A percentile compares a stretch with the other conserved stretches of the same genome.
Conservation (phyloP, 2,797 vertebrate species). For the Sparidentex hasta region DNA sequence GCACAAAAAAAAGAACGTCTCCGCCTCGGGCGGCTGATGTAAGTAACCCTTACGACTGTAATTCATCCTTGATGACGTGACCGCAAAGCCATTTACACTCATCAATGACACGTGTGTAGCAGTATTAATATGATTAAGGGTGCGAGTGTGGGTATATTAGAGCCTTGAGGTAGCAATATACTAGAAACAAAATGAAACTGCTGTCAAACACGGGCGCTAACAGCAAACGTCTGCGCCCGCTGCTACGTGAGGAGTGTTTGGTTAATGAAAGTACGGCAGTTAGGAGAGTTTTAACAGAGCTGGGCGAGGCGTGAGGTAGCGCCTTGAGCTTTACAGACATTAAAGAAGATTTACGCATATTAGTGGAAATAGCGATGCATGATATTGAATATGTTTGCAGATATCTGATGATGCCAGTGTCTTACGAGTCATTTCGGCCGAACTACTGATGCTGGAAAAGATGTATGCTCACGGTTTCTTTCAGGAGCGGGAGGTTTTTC, state of each 20-base stretch:
- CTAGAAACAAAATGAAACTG: slow-evolving; percentile 38
- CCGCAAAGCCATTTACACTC: slow-evolving; percentile 52
- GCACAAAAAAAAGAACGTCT: slow-evolving; percentile 16
- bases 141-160: slow-evolving; percentile 14
- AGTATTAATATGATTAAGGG: slow-evolving; percentile 41
- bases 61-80: slow-evolving; percentile 46
- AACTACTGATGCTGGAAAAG: too few relatives aligned
- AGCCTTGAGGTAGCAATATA: slow-evolving; percentile 40
- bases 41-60: slow-evolving; percentile 40
- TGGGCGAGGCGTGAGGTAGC: not conserved
- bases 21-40: slow-evolving; percentile 40
- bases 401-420: too few relatives aligned
- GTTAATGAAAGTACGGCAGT: slow-evolving; percentile 21
- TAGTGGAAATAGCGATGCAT: too few relatives aligned
- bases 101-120: slow-evolving; percentile 41
- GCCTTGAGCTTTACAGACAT: not conserved
- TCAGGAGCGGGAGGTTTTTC: too few relatives aligned
- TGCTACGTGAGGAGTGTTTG: slow-evolving; percentile 9
- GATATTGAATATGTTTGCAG: too few relatives aligned
- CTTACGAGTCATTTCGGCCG: too few relatives aligned
- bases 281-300: not conserved
- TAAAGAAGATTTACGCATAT: too few relatives aligned
- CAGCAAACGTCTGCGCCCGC: slow-evolving; percentile 1
- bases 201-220: slow-evolving; percentile 22
- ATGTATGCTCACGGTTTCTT: too few relatives aligned